Evolutionary conservation across 2,888 invertebrate species (phyloP), one percentile per base, ranked within the genome.

Genomic region (Lepidocyrtinus sp.): DNA sequence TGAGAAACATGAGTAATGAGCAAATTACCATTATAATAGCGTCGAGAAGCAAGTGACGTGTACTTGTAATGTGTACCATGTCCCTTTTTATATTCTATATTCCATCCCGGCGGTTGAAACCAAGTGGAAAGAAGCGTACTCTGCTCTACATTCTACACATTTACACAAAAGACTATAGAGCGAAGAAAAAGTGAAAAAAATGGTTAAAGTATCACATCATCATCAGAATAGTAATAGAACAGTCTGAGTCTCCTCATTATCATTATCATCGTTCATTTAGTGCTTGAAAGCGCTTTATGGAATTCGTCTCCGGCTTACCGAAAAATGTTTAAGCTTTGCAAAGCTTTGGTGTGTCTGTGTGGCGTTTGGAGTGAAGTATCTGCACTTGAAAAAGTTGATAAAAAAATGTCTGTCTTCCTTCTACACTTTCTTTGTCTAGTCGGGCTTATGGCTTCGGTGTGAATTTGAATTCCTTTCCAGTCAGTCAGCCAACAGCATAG

Each of bases 1-100:
- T 50, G 50, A 50, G 50, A 12, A 50, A 50, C 50, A 50, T 50
- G 12, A 50, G 50, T 50, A 50, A 50, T 50, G 50, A 50, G 50
- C 50, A 50, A 50, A 50, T 50, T 50, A 50, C 2, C 50, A 50
- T 50, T 50, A 50, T 50, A 50, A 50, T 50, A 1, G 15, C 50
- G 17, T 12, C 17, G 50, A 7, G 15, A n/a, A 50, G 15, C 50
- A 50, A 7, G 50, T 50, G 5, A 5, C 36, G 50, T 50, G 12
- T 36, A 36, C 50, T n/a, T 50, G 50, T 12, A 12, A 2, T n/a
- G 15, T 50, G 15, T 50, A 17, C 50, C 12, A 36, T 36, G 36
- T n/a, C n/a, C n/a, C n/a, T n/a, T n/a, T n/a, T n/a, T n/a, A n/a
- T n/a, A n/a, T n/a, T n/a, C n/a, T n/a, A n/a, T n/a, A n/a, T n/a